phyloP scores from a whole-genome alignment of 2,888 invertebrate species.

The Deilephila elpenor region DNA sequence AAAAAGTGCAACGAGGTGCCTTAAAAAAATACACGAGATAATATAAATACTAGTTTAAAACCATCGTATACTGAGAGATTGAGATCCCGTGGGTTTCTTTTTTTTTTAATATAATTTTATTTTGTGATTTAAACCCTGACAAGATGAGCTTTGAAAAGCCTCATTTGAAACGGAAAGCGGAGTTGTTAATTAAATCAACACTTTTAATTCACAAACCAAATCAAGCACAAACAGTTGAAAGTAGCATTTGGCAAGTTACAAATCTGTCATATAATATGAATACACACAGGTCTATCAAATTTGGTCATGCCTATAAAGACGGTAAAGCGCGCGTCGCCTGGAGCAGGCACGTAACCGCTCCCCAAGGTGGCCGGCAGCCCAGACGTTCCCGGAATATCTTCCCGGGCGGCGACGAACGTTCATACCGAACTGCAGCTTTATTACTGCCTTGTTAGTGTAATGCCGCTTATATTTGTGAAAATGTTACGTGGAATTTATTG shows the following conservation, averaged over 20 bases:
- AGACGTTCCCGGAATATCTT: slow-evolving; percentile 11
- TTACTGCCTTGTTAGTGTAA: slow-evolving; percentile 5
- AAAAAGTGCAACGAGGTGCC: too few species aligned
- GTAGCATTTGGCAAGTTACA: too few species aligned
- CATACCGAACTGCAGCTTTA: not conserved
- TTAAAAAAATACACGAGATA: not conserved
- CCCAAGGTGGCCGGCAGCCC: not conserved
- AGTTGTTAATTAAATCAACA: too few species aligned
- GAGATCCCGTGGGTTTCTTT: too few species aligned
- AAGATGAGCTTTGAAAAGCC: too few species aligned
- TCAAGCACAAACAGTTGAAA: too few species aligned
- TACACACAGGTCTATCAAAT: not conserved
- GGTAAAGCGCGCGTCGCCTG: not conserved
- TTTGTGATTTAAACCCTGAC: too few species aligned
- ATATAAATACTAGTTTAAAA: not conserved
- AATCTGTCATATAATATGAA: too few species aligned
- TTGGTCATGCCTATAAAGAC: not conserved
- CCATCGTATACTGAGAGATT: not conserved
- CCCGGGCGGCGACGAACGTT: not conserved
- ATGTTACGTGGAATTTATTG: slow-evolving; percentile 31
- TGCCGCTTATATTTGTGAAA: slow-evolving; percentile 38
- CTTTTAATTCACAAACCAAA: too few species aligned
- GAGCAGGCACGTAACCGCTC: not conserved
- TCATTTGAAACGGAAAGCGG: too few species aligned
- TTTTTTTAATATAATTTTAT: too few species aligned